These are phyloP conservation scores for Hydrolagus affinis DNA, from an alignment of 2,113 vertebrate species.

Conservation along the genomic window DNA sequence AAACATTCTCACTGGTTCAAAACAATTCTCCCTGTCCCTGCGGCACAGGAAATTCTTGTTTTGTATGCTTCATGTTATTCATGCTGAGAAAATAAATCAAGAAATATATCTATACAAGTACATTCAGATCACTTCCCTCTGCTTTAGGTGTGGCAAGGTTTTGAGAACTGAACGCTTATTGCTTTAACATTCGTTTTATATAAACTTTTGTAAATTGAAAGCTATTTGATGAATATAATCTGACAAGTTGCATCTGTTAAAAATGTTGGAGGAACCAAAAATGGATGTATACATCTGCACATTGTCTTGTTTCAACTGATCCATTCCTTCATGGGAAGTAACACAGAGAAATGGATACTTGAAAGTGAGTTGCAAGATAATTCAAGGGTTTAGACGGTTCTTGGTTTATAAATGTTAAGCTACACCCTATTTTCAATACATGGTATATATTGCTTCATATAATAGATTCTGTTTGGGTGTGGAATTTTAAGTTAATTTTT, in stretches of 20 bases:
- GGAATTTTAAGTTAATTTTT: no score
- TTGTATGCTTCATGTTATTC: no score
- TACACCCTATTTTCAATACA: no score
- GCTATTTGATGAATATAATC: neutral
- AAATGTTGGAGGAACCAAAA: neutral
- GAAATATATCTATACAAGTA: no score
- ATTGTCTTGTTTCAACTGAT: neutral
- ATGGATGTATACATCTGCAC: neutral
- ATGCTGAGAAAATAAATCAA: no score
- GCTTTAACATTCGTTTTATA: neutral
- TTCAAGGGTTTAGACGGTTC: no score
- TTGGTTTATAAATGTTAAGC: no score
- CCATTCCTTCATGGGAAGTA: neutral
- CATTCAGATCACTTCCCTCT: neutral
- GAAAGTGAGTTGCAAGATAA: neutral
- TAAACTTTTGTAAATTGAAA: neutral
- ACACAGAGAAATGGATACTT: neutral
- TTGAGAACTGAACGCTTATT: neutral
- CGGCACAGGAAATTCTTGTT: no score
- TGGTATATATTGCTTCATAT: no score
- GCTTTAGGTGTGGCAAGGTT: neutral
- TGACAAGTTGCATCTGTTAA: neutral
- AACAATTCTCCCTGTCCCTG: no score
- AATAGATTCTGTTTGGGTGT: no score
- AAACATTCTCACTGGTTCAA: no score